These are phyloP conservation scores for Masticophis lateralis DNA, from an alignment of 2,797 vertebrate genomes.

Conservation along the genomic window DNA sequence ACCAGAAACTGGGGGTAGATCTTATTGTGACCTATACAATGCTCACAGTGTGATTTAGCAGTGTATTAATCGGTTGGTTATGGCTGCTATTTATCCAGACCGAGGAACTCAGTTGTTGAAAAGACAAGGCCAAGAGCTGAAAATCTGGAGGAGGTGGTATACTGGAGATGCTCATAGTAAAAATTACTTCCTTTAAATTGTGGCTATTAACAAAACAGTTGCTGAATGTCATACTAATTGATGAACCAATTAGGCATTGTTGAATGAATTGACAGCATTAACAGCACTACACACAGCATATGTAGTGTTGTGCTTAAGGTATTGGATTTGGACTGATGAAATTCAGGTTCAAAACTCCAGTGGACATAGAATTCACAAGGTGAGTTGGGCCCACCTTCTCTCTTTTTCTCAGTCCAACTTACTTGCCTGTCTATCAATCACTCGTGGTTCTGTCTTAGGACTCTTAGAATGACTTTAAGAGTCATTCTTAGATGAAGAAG, in stretches of 20 bases:
- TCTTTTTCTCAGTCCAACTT: background rate
- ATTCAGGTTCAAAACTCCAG: background rate
- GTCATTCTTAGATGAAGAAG: background rate
- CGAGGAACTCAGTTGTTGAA: background rate
- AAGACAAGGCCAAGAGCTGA: background rate
- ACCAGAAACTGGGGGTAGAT: background rate
- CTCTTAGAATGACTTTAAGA: background rate
- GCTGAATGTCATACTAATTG: background rate
- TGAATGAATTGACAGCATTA: background rate
- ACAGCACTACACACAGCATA: background rate
- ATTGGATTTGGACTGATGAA: background rate
- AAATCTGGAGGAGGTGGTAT: background rate
- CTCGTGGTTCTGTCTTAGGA: background rate
- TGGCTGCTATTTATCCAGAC: background rate
- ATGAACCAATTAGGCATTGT: background rate
- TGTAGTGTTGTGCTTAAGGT: background rate
- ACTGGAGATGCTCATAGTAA: background rate
- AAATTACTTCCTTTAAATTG: background rate
- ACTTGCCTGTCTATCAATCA: background rate
- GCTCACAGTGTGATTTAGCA: background rate
- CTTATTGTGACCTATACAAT: background rate
- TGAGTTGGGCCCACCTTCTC: background rate
- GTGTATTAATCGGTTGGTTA: background rate
- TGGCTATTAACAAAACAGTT: background rate
- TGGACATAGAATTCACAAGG: background rate